Conservation (phyloP, 2,113 vertebrate species). For the Xerus inauris region DNA sequence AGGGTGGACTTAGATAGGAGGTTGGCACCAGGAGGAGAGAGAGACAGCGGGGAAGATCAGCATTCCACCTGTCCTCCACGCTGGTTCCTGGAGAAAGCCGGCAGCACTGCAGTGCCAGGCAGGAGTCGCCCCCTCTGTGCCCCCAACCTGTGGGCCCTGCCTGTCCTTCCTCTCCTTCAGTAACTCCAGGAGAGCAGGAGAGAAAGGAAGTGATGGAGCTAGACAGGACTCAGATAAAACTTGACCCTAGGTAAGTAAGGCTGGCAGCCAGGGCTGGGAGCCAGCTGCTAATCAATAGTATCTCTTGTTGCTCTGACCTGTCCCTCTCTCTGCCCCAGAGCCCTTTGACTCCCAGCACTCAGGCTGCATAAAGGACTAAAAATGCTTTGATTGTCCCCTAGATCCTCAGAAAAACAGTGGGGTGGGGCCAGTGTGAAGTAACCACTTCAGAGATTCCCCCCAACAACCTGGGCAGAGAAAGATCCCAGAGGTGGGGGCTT, state of each 20-base stretch:
- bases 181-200: neutral
- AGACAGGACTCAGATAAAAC: constrained; percentile 64
- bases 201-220: constrained; percentile 61
- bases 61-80: neutral
- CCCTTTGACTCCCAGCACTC: neutral
- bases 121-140: neutral
- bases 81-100: neutral
- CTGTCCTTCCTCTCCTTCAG: neutral
- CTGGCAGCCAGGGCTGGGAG: neutral
- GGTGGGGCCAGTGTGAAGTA: neutral
- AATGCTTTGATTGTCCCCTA: neutral
- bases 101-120: neutral
- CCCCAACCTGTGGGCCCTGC: neutral
- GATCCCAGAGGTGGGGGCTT: neutral
- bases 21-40: neutral
- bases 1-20: constrained; percentile 49
- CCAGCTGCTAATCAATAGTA: neutral
- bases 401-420: neutral
- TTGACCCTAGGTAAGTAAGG: constrained; percentile 75
- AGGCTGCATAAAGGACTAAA: neutral
- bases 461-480: neutral
- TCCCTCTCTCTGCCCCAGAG: neutral
- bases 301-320: neutral
- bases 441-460: neutral
- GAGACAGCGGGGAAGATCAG: neutral